Evolutionary conservation across 2,888 invertebrate species (phyloP).

Genomic region (Mechanitis mazaeus): DNA sequence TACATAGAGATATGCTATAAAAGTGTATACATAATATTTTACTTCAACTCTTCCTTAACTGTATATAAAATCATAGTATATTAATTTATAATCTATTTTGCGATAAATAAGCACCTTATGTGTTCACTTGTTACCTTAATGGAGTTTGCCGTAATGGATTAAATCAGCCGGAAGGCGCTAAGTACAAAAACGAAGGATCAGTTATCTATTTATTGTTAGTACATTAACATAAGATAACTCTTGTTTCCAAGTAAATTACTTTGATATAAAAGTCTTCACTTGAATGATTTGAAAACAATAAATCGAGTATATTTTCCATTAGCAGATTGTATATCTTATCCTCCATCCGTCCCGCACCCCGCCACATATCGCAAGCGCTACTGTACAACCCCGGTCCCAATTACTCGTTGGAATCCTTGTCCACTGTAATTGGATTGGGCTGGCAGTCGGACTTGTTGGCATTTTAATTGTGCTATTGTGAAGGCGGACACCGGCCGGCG

Average conservation of each 20-base stretch:
- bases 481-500: conserved; percentile 63
- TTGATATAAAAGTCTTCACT: no score
- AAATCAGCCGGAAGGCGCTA: no score
- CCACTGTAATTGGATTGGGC: conserved; percentile 75
- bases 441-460: conserved; percentile 75
- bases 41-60: no score
- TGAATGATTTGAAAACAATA: no score
- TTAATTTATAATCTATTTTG: neutral
- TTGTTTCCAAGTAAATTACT: no score
- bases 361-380: conserved; percentile 56
- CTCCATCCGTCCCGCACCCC: conserved; percentile 30
- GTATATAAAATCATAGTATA: neutral
- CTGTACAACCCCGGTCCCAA: conserved; percentile 65
- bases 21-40: neutral
- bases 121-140: no score
- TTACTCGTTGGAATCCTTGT: conserved; percentile 75
- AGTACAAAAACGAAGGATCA: no score
- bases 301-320: neutral
- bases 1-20: no score
- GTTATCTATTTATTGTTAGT: no score
- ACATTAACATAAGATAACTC: no score
- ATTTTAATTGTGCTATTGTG: conserved; percentile 78
- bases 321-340: conserved; percentile 22
- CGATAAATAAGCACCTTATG: no score
- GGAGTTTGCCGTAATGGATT: no score